Evolutionary conservation across 2,113 vertebrate genomes (phyloP), one percentile per base, ranked within the genome.

Genomic region (Tragulus kanchil): DNA sequence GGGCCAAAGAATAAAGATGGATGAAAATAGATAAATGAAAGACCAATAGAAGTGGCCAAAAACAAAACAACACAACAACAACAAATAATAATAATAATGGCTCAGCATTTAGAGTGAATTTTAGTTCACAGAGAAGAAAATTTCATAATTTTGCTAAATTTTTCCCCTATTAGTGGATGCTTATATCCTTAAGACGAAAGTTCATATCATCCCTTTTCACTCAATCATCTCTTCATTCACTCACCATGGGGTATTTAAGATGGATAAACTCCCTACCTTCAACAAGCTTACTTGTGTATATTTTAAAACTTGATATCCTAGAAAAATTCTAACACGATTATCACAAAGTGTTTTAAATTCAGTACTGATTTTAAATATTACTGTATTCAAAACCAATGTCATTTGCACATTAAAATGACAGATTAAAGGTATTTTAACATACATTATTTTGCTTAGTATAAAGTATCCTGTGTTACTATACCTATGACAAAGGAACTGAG

Each of bases 281-380:
- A 92, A 50, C 67, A 87, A 87, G 52, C 78, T 54, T 64, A 75
- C 11, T 92, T 87, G 65, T 85, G 9, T 58, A 64, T 36, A 85
- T 92, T 88, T 92, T 93, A 86, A n/a, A 95, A 59, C 21, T 71
- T 73, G 26, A 86, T 83, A 86, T 61, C 26, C 13, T 86, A 84
- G 73, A 94, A 86, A 82, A 77, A n/a, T 42, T 94, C 56, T 81
- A 88, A 81, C 19, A 85, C 50, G 1, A 42, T 84, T 85, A 7
- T 64, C 28, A 91, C 59, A 84, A 93, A 75, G 19, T 88, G 62
- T 85, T 97, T 95, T 48, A 94, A 93, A 75, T 62, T 19, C 10
- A 93, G 8, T n/a, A 25, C n/a, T n/a, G 16, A 71, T 62, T 84
- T 93, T 50, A 84, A 93, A 67, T 85, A 67, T 85, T 45, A 89